Evolutionary conservation across 2,797 vertebrate genomes (phyloP).

Genomic region (Taeniopygia guttata): DNA sequence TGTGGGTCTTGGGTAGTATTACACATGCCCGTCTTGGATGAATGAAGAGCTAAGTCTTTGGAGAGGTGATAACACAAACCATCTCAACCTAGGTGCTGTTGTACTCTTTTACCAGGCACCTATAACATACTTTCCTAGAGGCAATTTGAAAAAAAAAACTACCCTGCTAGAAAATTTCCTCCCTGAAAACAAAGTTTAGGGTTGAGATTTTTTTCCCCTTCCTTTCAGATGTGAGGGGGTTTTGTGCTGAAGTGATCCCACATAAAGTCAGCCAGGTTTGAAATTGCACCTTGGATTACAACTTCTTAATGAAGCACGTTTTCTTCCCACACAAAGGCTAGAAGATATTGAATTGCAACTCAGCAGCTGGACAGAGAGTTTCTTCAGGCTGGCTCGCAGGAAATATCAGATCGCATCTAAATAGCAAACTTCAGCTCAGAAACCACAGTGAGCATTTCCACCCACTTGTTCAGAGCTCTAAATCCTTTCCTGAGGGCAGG

Average conservation of each 20-base stretch:
- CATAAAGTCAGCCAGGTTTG: neutral
- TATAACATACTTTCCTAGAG: neutral
- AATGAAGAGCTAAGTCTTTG: neutral
- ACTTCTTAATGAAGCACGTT: fast-evolving
- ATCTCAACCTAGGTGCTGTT: neutral
- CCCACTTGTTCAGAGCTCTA: neutral
- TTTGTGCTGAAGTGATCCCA: neutral
- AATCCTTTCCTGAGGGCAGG: neutral
- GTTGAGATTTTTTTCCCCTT: neutral
- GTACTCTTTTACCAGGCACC: neutral
- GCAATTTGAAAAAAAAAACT: neutral
- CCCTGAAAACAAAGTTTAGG: neutral
- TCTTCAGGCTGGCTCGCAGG: neutral
- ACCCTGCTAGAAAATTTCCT: neutral
- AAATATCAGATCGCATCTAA: neutral
- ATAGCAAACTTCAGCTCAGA: neutral
- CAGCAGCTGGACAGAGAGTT: neutral
- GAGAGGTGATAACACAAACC: neutral
- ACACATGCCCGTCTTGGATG: no score
- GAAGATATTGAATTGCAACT: neutral
- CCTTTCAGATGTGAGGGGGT: neutral
- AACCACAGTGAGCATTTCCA: neutral
- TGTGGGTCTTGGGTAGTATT: neutral
- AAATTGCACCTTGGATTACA: neutral
- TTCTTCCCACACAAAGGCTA: neutral